Conservation (phyloP, 2,888 invertebrate genomes). For the Polyploca ridens region DNA sequence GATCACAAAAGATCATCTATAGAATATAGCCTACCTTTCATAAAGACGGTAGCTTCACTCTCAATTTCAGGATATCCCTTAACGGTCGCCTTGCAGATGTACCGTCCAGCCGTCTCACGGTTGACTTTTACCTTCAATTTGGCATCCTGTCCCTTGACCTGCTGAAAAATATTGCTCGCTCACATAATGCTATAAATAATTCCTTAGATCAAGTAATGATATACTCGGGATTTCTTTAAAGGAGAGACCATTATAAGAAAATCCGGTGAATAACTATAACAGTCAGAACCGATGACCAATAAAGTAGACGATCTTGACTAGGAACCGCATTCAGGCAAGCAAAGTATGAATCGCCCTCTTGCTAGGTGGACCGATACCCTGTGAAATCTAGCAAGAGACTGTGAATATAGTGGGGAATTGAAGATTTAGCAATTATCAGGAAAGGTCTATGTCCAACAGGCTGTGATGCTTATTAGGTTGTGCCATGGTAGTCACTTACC, state of each 20-base stretch:
- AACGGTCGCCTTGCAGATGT: slow-evolving; percentile 95
- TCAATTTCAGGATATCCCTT: slow-evolving; percentile 94
- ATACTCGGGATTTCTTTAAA: too few relatives aligned
- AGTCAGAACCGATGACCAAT: neutral
- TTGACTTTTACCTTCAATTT: slow-evolving; percentile 91
- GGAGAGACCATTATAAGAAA: too few relatives aligned
- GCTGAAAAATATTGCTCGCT: slow-evolving; percentile 89
- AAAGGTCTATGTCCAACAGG: too few relatives aligned
- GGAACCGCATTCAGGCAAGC: too few relatives aligned
- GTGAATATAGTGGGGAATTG: too few relatives aligned
- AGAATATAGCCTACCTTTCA: slow-evolving; percentile 85
- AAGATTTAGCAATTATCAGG: too few relatives aligned
- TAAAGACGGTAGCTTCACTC: slow-evolving; percentile 90
- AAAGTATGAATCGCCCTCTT: too few relatives aligned
- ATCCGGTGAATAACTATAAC: too few relatives aligned
- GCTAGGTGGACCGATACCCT: too few relatives aligned
- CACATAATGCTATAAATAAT: slow-evolving; percentile 54
- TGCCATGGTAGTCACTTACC: slow-evolving; percentile 77
- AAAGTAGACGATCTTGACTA: too few relatives aligned
- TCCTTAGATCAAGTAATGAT: neutral
- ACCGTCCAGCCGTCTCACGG: slow-evolving; percentile 92
- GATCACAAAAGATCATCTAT: neutral
- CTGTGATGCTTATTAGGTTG: too few relatives aligned
- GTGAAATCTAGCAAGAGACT: too few relatives aligned
- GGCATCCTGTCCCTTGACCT: slow-evolving; percentile 91